Conservation (phyloP, 2,888 invertebrate species). For the Euplexia lucipara region DNA sequence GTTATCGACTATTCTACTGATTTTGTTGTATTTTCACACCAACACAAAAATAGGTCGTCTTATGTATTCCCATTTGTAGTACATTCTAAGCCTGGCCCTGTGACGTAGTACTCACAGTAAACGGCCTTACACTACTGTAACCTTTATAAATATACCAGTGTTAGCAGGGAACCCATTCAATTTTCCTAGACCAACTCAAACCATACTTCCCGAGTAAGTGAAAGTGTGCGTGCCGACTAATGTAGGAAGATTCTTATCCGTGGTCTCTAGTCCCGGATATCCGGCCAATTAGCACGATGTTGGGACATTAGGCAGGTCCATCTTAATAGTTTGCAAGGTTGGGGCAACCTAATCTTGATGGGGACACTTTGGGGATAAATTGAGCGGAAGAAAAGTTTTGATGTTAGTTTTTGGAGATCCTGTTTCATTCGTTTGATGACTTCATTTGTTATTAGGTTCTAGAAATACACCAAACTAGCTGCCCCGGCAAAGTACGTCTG, state of each 20-base stretch:
- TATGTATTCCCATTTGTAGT: no score
- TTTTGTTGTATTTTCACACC: no score
- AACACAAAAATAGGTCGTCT: no score
- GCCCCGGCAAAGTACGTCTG: no score
- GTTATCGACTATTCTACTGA: no score
- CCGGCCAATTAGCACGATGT: slow-evolving; percentile 48
- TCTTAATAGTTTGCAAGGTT: slow-evolving; percentile 43
- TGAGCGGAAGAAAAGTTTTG: slow-evolving; percentile 28
- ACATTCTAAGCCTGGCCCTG: no score
- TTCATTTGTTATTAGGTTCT: neutral
- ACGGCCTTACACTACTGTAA: neutral
- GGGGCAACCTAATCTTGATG: slow-evolving; percentile 42
- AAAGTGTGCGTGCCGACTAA: slow-evolving; percentile 27
- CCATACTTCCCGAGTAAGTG: neutral
- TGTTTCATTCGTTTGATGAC: slow-evolving; percentile 3
- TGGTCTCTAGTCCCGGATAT: slow-evolving; percentile 50
- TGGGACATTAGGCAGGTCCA: slow-evolving; percentile 28
- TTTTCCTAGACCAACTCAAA: neutral
- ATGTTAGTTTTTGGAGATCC: slow-evolving; percentile 23
- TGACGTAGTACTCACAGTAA: no score
- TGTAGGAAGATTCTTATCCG: slow-evolving; percentile 42
- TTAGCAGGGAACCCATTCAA: neutral
- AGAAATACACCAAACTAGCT: no score
- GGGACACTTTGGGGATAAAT: slow-evolving; percentile 45
- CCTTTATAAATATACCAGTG: neutral